These are phyloP conservation scores for Aplidium turbinatum DNA, from an alignment of 23 tunicate genomes.

Conservation along the genomic window DNA sequence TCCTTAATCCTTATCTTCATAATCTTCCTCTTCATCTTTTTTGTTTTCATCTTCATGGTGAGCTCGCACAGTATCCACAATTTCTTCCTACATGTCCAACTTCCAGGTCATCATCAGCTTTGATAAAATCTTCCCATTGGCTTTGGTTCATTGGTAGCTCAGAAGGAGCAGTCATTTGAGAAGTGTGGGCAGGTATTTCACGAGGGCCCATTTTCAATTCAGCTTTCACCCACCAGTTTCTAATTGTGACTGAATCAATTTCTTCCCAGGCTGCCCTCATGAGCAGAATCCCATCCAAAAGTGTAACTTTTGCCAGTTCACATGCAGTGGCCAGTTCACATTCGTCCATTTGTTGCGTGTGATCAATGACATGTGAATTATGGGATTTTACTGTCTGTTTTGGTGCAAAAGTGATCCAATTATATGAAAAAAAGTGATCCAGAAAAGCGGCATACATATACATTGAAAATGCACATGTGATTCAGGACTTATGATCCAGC, in stretches of 20 bases:
- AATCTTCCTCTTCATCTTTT: background rate
- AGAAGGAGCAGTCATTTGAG: conserved; percentile 6
- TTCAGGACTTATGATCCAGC: too few relatives aligned
- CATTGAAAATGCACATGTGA: too few relatives aligned
- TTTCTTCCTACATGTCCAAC: background rate
- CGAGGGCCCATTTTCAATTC: background rate
- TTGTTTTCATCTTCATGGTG: conserved; percentile 9
- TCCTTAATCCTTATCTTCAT: conserved; percentile 14
- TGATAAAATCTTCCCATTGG: conserved; percentile 4
- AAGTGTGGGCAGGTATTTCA: conserved; percentile 10
- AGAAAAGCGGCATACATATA: too few relatives aligned
- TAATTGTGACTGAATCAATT: conserved; percentile 3
- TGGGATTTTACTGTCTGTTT: too few relatives aligned
- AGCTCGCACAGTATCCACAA: conserved; percentile 17
- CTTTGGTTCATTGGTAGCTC: conserved; percentile 8
- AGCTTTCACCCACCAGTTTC: background rate
- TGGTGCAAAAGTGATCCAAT: too few relatives aligned
- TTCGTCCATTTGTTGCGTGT: conserved; percentile 21
- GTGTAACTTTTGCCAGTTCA: conserved; percentile 16
- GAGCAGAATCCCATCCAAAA: conserved; percentile 19
- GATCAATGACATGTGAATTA: too few relatives aligned
- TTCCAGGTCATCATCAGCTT: conserved; percentile 1
- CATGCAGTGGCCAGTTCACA: conserved; percentile 13
- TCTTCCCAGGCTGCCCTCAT: conserved; percentile 25
- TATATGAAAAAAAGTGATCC: too few relatives aligned